Evolutionary conservation across 2,113 vertebrate genomes (phyloP), one percentile per base, ranked within the genome.

Genomic region (Typhlomys cinereus): DNA sequence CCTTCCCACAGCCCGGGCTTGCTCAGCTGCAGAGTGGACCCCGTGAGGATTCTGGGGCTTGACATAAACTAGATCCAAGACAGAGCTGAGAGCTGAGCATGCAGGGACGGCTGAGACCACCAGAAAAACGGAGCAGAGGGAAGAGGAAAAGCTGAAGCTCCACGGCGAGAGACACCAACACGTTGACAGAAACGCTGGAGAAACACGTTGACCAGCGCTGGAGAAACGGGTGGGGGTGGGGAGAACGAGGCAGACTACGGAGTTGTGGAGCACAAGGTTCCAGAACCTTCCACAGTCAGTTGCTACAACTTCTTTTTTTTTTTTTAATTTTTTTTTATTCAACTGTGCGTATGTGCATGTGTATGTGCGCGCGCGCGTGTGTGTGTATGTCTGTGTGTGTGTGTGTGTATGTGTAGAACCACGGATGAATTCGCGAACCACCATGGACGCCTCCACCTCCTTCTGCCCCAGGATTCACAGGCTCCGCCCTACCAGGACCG

Each of bases 131-230:
- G 46, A 90, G 91, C 52, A 21, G 92, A 64, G 91, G 66, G 44
- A 90, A 66, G 80, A 79, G 82, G 66, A 54, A 75, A 67, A 95
- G 84, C 88, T 80, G 83, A 95, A 91, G 92, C 62, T 92, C 85
- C 73, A 69, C 92, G 95, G 62, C 92, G 88, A 96, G 93, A 69
- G 67, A 67, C 94, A 92, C 86, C 61, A 88, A 89, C 67, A 96
- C 86, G 94, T 50, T 69, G 67, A 91, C 93, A 73, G 66, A 46
- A 48, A 66, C 48, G 84, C 89, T 41, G 85, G 78, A 97, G 57
- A n/a, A n/a, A n/a, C n/a, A n/a, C n/a, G n/a, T n/a, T n/a, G n/a
- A 80, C 34, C 82, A 80, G 34, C 54, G 74, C 11, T 80, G 8
- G 15, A 41, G 95, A 89, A 88, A 64, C 36, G 82, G 78, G 74